Percentiles rank a stretch among this genome's conserved stretches.
Evolutionary conservation across 2,797 vertebrate species (phyloP).

Genomic region (Diglossa cyanea): DNA sequence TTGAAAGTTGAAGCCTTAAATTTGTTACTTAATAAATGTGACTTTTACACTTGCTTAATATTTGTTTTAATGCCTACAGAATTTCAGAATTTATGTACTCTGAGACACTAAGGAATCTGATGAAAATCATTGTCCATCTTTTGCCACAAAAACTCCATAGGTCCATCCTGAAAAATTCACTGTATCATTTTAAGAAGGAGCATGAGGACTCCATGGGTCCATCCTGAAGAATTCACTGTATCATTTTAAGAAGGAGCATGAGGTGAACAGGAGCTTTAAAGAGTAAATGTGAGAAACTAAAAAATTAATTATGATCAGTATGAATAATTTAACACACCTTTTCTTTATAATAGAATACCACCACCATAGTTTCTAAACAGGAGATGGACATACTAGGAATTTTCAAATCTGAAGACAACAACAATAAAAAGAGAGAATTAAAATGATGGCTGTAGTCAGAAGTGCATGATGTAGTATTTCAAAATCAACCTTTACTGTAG

Average conservation of each 20-base stretch:
- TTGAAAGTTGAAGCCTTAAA: neutral
- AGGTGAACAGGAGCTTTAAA: neutral
- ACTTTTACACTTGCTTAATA: neutral
- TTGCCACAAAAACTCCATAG: neutral
- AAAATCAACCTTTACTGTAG: neutral
- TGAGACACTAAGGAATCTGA: neutral
- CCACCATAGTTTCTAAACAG: neutral
- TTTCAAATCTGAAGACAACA: neutral
- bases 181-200: neutral
- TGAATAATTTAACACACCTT: neutral
- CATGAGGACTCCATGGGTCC: fast-evolving
- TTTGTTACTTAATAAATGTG: neutral
- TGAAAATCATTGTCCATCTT: neutral
- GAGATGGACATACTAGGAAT: neutral
- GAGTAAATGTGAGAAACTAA: neutral
- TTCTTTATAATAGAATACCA: neutral
- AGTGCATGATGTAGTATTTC: neutral
- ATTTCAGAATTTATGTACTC: neutral
- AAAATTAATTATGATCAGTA: neutral
- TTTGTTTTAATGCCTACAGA: neutral
- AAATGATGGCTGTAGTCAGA: neutral
- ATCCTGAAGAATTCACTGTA: neutral
- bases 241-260: neutral
- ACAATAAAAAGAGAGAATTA: neutral
- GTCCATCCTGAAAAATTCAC: neutral